These are phyloP conservation scores for Drosophila nigricruria DNA, from an alignment of 2,888 invertebrate genomes.

Conservation along the genomic window DNA sequence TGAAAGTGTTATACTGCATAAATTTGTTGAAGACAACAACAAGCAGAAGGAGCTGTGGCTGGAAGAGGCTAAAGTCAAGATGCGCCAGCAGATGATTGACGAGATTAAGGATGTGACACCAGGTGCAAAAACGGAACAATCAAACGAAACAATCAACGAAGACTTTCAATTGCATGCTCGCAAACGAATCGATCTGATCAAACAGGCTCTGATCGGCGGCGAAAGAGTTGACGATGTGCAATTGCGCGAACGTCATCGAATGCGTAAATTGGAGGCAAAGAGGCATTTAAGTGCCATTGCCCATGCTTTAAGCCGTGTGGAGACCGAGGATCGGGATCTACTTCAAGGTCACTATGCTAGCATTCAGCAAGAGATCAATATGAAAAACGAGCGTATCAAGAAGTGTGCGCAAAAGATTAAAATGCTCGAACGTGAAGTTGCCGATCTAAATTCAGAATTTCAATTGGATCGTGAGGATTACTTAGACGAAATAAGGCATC, in stretches of 20 bases:
- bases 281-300: slow-evolving; percentile 87
- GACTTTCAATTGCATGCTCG: slow-evolving; percentile 78
- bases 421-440: slow-evolving; percentile 89
- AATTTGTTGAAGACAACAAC: slow-evolving; percentile 6
- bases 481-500: slow-evolving; percentile 91
- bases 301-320: slow-evolving; percentile 87
- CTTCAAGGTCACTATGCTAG: slow-evolving; percentile 91
- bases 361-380: slow-evolving; percentile 91
- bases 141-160: slow-evolving; percentile 15
- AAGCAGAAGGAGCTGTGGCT: slow-evolving; percentile 69
- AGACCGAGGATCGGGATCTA: slow-evolving; percentile 90
- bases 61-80: slow-evolving; percentile 85
- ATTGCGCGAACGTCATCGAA: slow-evolving; percentile 89
- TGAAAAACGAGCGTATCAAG: slow-evolving; percentile 89
- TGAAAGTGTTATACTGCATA: slow-evolving; percentile 10
- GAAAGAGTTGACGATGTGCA: slow-evolving; percentile 91
- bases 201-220: slow-evolving; percentile 92
- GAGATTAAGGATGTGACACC: slow-evolving; percentile 76
- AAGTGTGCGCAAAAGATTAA: slow-evolving; percentile 89
- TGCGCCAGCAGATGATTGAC: slow-evolving; percentile 78
- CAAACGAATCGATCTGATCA: slow-evolving; percentile 87
- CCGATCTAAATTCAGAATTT: slow-evolving; percentile 92
- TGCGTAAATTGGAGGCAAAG: slow-evolving; percentile 90
- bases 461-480: slow-evolving; percentile 93
- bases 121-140: background rate